A percentile compares a stretch with the other conserved stretches of the same genome.
These are phyloP conservation scores for Hydropsyche tenuis DNA, from an alignment of 1,140 invertebrate genomes.

Conservation along the genomic window DNA sequence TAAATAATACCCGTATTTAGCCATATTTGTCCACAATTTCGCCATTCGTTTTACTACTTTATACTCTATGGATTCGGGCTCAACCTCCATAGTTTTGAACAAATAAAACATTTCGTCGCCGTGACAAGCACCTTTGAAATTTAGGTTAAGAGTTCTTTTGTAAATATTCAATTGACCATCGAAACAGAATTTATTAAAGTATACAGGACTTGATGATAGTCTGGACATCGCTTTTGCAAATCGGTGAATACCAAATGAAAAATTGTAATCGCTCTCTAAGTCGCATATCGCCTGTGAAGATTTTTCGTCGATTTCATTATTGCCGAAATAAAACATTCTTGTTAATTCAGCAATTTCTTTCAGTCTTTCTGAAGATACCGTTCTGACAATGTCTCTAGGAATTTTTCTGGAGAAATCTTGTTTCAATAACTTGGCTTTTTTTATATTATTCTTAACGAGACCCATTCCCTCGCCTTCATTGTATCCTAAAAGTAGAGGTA, in stretches of 20 bases:
- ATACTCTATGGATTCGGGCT: conserved; percentile 53
- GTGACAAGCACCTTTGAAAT: conserved; percentile 64
- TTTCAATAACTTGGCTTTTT: conserved; percentile 53
- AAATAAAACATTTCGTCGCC: conserved; percentile 71
- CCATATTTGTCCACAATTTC: conserved; percentile 75
- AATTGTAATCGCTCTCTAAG: conserved; percentile 58
- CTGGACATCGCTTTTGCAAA: conserved; percentile 56
- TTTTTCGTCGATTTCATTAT: conserved; percentile 52
- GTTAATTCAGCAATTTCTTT: conserved; percentile 56
- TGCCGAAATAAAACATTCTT: conserved; percentile 60
- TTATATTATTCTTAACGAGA: conserved; percentile 53
- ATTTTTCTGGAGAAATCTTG: conserved; percentile 55
- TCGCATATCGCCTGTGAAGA: conserved; percentile 50
- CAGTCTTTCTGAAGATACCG: conserved; percentile 51
- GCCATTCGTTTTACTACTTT: conserved; percentile 60
- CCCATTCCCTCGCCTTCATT: conserved; percentile 65
- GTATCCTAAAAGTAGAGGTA: conserved; percentile 69
- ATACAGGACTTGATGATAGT: conserved; percentile 53
- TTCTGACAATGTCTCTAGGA: conserved; percentile 54
- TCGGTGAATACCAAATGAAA: conserved; percentile 57
- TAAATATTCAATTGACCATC: conserved; percentile 55
- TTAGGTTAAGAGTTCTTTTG: conserved; percentile 51
- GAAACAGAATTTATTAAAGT: conserved; percentile 62
- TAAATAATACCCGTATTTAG: conserved; percentile 66
- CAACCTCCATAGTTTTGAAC: conserved; percentile 62